These are phyloP conservation scores for Parotia lawesii DNA, from an alignment of 2,113 vertebrate species.

Conservation along the genomic window DNA sequence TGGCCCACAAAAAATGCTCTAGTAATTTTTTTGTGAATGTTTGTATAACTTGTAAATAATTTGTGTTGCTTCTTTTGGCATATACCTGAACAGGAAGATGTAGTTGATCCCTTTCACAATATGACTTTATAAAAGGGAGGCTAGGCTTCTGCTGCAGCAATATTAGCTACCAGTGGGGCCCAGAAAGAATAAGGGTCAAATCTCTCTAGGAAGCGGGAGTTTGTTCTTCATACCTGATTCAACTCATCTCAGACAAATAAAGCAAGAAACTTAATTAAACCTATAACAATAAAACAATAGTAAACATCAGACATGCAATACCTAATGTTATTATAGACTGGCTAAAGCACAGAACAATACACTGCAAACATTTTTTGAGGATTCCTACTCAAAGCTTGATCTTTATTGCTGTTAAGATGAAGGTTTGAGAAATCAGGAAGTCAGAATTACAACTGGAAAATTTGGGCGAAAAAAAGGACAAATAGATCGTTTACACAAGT, in stretches of 20 bases:
- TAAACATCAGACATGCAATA: background rate
- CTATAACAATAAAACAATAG: background rate
- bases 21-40: background rate
- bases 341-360: background rate
- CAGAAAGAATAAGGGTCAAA: background rate
- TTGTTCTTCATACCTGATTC: background rate
- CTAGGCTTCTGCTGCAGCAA: background rate
- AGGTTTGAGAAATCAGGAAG: background rate
- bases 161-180: background rate
- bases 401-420: background rate
- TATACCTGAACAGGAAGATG: background rate
- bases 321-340: background rate
- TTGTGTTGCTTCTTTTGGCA: background rate
- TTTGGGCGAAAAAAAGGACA: rapidly evolving
- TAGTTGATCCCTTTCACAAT: background rate
- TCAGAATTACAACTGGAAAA: background rate
- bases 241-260: background rate
- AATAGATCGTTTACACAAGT: background rate
- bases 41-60: background rate
- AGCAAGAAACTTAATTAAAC: background rate
- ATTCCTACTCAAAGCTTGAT: background rate
- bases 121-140: rapidly evolving
- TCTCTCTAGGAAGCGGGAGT: background rate
- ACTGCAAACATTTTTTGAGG: background rate
- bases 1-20: background rate